Evolutionary conservation across 2,888 invertebrate species (phyloP), one percentile per base, ranked within the genome.

Genomic region (Lasioglossum marginatum): DNA sequence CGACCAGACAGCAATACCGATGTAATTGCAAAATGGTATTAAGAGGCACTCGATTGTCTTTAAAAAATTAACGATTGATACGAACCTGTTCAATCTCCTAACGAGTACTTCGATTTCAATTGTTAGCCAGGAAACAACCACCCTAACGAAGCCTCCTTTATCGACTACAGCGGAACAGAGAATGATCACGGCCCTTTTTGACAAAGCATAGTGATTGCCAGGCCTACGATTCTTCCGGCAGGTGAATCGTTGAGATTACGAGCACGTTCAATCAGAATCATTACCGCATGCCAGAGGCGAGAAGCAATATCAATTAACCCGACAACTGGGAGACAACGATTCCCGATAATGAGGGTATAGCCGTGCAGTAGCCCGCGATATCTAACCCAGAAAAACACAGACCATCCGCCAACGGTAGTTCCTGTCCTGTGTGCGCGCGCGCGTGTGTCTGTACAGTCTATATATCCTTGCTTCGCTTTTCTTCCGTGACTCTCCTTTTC

Each of bases 251-350:
- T 45, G n/a, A 48, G 37, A 77, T 68, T 45, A 73, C 16, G 72
- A n/a, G 19, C 71, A 63, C 70, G 77, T 72, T 66, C 82, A 57
- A 66, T 77, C 60, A 6, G 52, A 52, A 57, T 72, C 75, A 37
- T 75, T 48, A 70, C 52, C 23, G 27, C 48, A 31, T 27, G 27
- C 48, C 31, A 71, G 19, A 16, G 31, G 66, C 71, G 57, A 81
- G 34, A 60, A 57, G 72, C 82, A 70, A 76, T 86, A 80, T 87
- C 80, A 83, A 81, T 87, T 87, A 83, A 70, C 19, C n/a, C 45
- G 23, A 52, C 63, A 74, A 40, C 52, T 57, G 52, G 31, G 71
- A 63, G 79, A 83, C 77, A 79, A 45, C 81, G 83, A 83, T 83
- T 82, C 82, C 14, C 19, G 43, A 23, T 81, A 83, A 84, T 63